Base-by-base conservation (phyloP, 2,113 vertebrate species). In the Plecturocebus donacophilus region DNA sequence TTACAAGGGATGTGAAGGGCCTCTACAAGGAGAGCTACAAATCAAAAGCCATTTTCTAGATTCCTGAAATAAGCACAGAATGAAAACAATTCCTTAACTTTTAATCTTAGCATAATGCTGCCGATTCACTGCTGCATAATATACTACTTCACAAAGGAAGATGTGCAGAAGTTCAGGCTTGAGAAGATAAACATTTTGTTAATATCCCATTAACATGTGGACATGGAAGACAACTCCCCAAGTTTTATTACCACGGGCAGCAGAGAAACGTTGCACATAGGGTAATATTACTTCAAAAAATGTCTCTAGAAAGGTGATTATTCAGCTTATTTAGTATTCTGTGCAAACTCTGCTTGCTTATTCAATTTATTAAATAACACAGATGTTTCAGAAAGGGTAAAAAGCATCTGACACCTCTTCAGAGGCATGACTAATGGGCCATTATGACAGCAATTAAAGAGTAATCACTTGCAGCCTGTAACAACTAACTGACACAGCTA, bases 391-490 rank as follows among this genome's bases (percentile, higher is more conserved):
- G 86, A 94, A 96, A 84, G 70, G 56, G 85, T 97, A 98, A 98
- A 96, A 98, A 96, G 84, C 96, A 96, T 49, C 82, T 95, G 94
- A 92, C 97, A 94, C 94, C 96, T 98, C 97, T 97, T 93, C 66
- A 87, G 97, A 97, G 96, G 98, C 96, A 95, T 95, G 92, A 97
- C 97, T 99, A 99, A 99, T 97, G 87, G 98, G 88, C 96, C 97
- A 98, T 99, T 98, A 98, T 97, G 96, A 95, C 96, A 95, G 97
- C 98, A 98, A 98, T 98, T 98, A 98, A 98, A 98, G 92, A 98
- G 94, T 92, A 97, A 97, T 95, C 82, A 97, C 94, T 98, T 96
- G 97, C 96, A 98, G 96, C 68, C 95, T 52, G 6, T 68, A 97
- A 96, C 94, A 94, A 90, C 81, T 81, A 98, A 97, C 96, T 96